These are phyloP conservation scores for Diachasma alloeum DNA, from an alignment of 1,140 invertebrate species.

Conservation along the genomic window DNA sequence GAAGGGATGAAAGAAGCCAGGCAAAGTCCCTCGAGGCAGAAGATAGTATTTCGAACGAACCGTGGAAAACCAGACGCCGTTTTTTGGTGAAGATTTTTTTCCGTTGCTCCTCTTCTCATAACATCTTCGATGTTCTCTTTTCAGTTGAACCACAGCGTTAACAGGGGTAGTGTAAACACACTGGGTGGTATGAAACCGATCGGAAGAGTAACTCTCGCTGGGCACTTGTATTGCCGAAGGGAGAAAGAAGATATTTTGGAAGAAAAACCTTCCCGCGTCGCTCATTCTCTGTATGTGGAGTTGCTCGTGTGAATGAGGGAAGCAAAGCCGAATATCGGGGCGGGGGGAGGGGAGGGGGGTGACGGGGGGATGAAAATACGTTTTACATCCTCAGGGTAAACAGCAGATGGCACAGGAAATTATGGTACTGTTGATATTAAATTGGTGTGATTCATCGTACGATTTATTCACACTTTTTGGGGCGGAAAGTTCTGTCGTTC, in stretches of 20 bases:
- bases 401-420: conserved; percentile 18
- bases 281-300: neutral
- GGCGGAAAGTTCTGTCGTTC: neutral
- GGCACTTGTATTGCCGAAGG: neutral
- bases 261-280: neutral
- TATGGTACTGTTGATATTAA: neutral
- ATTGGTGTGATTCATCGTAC: neutral
- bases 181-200: conserved; percentile 10
- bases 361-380: neutral
- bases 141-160: neutral
- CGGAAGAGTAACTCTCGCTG: neutral
- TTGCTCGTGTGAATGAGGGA: neutral
- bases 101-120: neutral
- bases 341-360: neutral
- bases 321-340: neutral
- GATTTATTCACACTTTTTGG: neutral
- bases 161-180: conserved; percentile 6
- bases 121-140: conserved; percentile 14
- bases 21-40: neutral
- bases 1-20: neutral
- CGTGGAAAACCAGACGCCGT: neutral
- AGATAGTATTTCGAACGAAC: neutral
- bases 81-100: neutral
- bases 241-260: neutral
- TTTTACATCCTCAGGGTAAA: conserved; percentile 13